These are phyloP conservation scores for Pyrrhia umbra DNA, from an alignment of 2,888 invertebrate genomes.

Conservation along the genomic window DNA sequence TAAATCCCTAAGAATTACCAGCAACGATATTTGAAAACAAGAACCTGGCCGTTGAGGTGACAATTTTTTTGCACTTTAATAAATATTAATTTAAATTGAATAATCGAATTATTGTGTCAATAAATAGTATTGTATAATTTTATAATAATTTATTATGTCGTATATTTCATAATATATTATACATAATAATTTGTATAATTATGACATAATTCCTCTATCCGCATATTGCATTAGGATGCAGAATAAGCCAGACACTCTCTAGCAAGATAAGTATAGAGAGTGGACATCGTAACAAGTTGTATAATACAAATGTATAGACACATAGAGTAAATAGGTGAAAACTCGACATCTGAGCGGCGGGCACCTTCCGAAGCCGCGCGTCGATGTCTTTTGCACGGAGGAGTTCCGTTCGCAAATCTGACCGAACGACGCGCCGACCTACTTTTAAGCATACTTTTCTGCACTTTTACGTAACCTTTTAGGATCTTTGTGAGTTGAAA, in stretches of 20 bases:
- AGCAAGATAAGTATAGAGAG: constrained; percentile 51
- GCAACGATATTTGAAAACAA: no score
- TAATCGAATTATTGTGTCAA: no score
- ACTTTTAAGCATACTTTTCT: constrained; percentile 65
- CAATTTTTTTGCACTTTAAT: no score
- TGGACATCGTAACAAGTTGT: constrained; percentile 52
- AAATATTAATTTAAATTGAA: no score
- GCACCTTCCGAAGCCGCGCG: constrained; percentile 61
- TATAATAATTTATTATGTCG: no score
- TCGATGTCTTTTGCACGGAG: constrained; percentile 62
- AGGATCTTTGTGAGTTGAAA: constrained; percentile 20
- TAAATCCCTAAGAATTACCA: no score
- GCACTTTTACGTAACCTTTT: constrained; percentile 67
- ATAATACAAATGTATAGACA: constrained; percentile 50
- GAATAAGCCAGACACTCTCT: constrained; percentile 4
- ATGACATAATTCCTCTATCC: constrained; percentile 1
- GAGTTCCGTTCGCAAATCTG: constrained; percentile 67
- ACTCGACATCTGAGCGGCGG: constrained; percentile 50
- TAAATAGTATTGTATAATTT: no score
- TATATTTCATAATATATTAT: not conserved
- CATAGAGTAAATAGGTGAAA: constrained; percentile 71
- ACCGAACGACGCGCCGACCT: constrained; percentile 60
- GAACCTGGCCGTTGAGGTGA: no score
- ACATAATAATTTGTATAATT: not conserved
- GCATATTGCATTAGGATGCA: not conserved